A percentile compares a stretch with the other conserved stretches of the same genome.
These are phyloP conservation scores for Dusona sp. DNA, from an alignment of 2,888 invertebrate genomes.

Conservation along the genomic window DNA sequence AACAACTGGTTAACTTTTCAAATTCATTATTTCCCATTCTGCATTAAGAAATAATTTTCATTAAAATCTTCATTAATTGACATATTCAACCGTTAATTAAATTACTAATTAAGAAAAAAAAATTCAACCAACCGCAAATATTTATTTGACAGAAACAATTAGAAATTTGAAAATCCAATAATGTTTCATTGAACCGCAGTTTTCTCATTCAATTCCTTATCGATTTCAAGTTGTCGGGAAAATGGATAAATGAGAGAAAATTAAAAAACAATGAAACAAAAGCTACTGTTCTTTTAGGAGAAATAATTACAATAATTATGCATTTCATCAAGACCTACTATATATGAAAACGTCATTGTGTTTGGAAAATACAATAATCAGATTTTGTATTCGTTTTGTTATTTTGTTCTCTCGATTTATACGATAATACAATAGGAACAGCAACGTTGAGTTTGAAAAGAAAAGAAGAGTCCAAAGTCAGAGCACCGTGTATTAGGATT, in stretches of 20 bases:
- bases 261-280: background rate
- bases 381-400: constrained; percentile 66
- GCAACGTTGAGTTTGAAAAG: constrained; percentile 67
- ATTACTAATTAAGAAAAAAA: too few species aligned
- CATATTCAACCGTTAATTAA: too few species aligned
- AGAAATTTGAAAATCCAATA: too few species aligned
- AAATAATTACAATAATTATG: constrained; percentile 9
- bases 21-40: too few species aligned
- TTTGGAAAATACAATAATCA: constrained; percentile 73
- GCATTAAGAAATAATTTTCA: too few species aligned
- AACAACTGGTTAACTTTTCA: too few species aligned
- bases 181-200: too few species aligned
- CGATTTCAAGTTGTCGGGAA: background rate
- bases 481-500: constrained; percentile 45
- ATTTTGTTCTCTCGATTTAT: constrained; percentile 35
- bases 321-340: constrained; percentile 28
- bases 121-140: background rate
- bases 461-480: constrained; percentile 40
- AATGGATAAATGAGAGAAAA: background rate
- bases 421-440: constrained; percentile 74
- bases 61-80: background rate
- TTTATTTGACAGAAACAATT: background rate
- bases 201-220: background rate
- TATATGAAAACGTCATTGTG: constrained; percentile 73
- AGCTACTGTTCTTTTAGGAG: constrained; percentile 36